phyloP scores from a whole-genome alignment of 2,113 vertebrate genomes.

The Pygoscelis adeliae region DNA sequence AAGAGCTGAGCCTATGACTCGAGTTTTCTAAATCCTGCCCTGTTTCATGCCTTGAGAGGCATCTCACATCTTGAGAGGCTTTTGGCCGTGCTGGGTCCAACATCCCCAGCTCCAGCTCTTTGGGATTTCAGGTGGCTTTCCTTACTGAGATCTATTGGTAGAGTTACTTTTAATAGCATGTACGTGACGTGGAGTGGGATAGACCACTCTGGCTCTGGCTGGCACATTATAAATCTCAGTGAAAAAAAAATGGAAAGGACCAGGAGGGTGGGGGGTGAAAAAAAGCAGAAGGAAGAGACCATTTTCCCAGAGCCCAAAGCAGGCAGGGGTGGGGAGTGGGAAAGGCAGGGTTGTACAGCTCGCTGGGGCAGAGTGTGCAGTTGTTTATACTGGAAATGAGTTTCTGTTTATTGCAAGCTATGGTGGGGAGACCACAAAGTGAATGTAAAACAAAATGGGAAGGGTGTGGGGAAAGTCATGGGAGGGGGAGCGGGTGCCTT shows the following conservation, averaged over 20 bases:
- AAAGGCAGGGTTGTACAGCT: background rate
- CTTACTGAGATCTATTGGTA: background rate
- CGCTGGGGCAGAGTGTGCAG: constrained; percentile 4
- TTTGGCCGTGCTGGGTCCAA: background rate
- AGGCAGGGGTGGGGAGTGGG: background rate
- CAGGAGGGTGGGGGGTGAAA: background rate
- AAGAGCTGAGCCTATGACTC: background rate
- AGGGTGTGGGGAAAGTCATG: constrained; percentile 42
- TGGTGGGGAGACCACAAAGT: constrained; percentile 44
- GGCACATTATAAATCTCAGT: constrained; percentile 55
- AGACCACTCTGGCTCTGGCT: background rate
- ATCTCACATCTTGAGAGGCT: background rate
- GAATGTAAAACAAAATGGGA: constrained; percentile 54
- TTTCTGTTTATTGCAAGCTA: constrained; percentile 55
- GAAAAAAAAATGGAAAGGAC: background rate
- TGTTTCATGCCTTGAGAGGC: background rate
- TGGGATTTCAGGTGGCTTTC: background rate
- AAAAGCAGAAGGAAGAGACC: background rate
- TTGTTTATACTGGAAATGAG: constrained; percentile 55
- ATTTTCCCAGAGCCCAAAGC: constrained; percentile 15
- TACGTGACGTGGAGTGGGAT: background rate
- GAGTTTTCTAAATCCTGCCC: background rate
- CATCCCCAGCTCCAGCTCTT: background rate
- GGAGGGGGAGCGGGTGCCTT: constrained; percentile 40
- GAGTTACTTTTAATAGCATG: background rate